Percentiles rank a stretch among this genome's conserved stretches.
These are phyloP conservation scores for Troglohyphantes excavatus DNA, from an alignment of 2,888 invertebrate genomes.

Conservation along the genomic window DNA sequence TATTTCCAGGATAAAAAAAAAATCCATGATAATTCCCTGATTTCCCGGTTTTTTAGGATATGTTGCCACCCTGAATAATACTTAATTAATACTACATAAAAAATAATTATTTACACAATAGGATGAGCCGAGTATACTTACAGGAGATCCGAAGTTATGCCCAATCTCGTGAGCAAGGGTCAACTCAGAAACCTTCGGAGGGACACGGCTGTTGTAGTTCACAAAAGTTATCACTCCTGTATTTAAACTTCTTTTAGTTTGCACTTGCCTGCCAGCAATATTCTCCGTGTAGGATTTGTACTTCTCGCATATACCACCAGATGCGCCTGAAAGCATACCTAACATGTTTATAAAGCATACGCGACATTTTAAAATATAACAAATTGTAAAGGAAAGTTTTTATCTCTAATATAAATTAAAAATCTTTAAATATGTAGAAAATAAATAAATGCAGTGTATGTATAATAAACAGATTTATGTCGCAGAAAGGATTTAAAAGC, in stretches of 20 bases:
- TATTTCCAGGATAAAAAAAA: too few species aligned
- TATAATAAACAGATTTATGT: too few species aligned
- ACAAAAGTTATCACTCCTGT: conserved; percentile 99
- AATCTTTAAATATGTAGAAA: too few species aligned
- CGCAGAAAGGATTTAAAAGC: too few species aligned
- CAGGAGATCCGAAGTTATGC: conserved; percentile 99
- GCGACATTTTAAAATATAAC: neutral
- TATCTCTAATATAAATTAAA: too few species aligned
- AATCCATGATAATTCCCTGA: too few species aligned
- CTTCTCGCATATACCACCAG: conserved; percentile 99
- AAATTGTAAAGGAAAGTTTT: too few species aligned
- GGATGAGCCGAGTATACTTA: conserved; percentile 83
- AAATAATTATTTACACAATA: neutral
- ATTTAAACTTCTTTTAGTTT: conserved; percentile 96
- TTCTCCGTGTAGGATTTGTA: conserved; percentile 98
- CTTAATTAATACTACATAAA: too few species aligned
- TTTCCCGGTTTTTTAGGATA: too few species aligned
- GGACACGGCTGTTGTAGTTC: conserved; percentile 98
- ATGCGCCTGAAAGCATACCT: conserved; percentile 87
- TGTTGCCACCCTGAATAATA: too few species aligned
- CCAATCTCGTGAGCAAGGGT: conserved; percentile 98
- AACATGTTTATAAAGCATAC: neutral
- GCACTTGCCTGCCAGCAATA: conserved; percentile 95
- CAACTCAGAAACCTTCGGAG: conserved; percentile 97
- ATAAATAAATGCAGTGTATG: too few species aligned